A percentile compares a stretch with the other conserved stretches of the same genome.
These are phyloP conservation scores for Diachrysia chrysitis DNA, from an alignment of 2,888 invertebrate genomes.

Conservation along the genomic window DNA sequence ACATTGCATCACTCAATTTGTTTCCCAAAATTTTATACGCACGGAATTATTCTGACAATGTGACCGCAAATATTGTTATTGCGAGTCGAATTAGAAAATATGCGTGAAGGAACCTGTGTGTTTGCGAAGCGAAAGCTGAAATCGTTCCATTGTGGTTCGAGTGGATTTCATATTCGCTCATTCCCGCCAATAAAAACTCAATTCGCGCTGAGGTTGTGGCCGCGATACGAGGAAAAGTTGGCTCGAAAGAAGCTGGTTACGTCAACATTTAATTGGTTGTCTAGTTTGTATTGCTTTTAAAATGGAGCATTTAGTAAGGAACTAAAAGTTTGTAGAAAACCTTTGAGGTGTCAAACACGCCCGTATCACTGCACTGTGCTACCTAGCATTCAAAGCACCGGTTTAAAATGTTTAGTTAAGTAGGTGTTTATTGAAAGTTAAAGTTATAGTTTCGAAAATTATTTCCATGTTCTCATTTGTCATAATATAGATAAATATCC, in stretches of 20 bases:
- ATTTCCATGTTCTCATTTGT: constrained; percentile 5
- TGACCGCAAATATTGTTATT: constrained; percentile 61
- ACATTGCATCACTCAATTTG: constrained; percentile 57
- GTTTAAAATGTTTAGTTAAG: background rate
- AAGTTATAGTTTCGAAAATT: constrained; percentile 1
- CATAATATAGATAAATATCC: constrained; percentile 9
- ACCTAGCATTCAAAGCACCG: background rate
- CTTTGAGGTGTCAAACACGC: background rate
- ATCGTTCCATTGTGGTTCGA: constrained; percentile 62
- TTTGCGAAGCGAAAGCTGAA: constrained; percentile 59
- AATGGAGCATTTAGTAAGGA: constrained; percentile 21
- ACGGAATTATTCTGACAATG: constrained; percentile 65
- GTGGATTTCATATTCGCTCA: constrained; percentile 64
- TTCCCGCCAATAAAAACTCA: constrained; percentile 61
- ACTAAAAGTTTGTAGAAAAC: constrained; percentile 15
- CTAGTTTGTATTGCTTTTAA: constrained; percentile 20
- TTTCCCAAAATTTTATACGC: constrained; percentile 67
- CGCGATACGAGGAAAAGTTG: constrained; percentile 34
- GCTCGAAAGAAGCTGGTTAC: constrained; percentile 20
- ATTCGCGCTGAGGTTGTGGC: constrained; percentile 50
- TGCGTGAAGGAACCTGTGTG: constrained; percentile 63
- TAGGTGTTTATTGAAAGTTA: constrained; percentile 4
- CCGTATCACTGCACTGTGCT: background rate
- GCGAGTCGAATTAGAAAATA: constrained; percentile 70
- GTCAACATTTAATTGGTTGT: constrained; percentile 45